Evolutionary conservation across 2,113 vertebrate genomes (phyloP).

Genomic region (Cyanistes caeruleus): DNA sequence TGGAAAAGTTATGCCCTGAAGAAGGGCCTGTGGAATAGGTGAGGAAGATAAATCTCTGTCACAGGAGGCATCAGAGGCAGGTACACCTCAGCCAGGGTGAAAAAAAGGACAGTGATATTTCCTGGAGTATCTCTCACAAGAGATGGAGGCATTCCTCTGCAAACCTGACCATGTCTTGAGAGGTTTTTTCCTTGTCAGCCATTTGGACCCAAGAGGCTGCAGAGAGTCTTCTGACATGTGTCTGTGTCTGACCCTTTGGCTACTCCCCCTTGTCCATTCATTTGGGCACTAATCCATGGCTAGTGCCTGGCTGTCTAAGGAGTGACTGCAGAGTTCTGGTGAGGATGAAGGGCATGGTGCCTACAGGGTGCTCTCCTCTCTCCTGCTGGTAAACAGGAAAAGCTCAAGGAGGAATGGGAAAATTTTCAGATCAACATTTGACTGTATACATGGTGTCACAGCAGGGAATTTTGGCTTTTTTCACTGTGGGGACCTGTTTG

Average conservation of each 20-base stretch:
- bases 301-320: neutral
- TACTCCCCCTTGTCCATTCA: neutral
- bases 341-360: neutral
- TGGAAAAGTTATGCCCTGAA: neutral
- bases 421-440: neutral
- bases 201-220: neutral
- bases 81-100: neutral
- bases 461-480: neutral
- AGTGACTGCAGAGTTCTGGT: neutral
- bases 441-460: neutral
- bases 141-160: neutral
- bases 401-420: neutral
- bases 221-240: too few relatives aligned
- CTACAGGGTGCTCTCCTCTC: neutral
- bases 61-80: neutral
- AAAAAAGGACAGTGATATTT: neutral
- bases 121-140: accelerated
- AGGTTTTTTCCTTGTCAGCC: neutral
- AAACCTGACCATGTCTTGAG: neutral
- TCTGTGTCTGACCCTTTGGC: neutral
- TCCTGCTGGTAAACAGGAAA: neutral
- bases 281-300: neutral
- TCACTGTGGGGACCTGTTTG: neutral
- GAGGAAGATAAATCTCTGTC: neutral
- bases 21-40: neutral